Percentiles rank a stretch among this genome's conserved stretches.
phyloP scores from a whole-genome alignment of 1,140 invertebrate species.

The Brachionus paranguensis region DNA sequence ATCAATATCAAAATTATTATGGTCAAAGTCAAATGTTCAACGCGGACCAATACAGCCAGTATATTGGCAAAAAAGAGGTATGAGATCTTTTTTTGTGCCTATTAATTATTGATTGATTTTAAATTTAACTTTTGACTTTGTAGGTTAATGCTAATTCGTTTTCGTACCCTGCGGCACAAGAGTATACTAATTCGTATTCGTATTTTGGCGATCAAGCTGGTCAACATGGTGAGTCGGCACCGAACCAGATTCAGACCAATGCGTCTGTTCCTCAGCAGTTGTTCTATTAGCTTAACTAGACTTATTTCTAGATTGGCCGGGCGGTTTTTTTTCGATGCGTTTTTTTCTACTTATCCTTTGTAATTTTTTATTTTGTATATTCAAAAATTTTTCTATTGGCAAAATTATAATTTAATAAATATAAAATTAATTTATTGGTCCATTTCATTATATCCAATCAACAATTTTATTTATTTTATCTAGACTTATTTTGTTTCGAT shows the following conservation, averaged over 20 bases:
- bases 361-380: not conserved
- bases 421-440: not conserved
- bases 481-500: too few species aligned
- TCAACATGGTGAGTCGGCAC: not conserved
- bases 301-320: not conserved
- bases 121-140: not conserved
- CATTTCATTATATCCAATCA: not conserved
- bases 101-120: conserved; percentile 11
- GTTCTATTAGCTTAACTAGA: not conserved
- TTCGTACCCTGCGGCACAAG: not conserved
- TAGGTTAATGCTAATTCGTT: not conserved
- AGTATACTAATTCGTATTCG: not conserved
- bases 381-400: not conserved
- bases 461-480: too few species aligned
- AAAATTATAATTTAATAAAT: not conserved
- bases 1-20: conserved; percentile 34
- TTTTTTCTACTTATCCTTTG: not conserved
- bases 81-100: not conserved
- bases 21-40: conserved; percentile 8
- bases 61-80: not conserved
- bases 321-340: not conserved
- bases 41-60: not conserved
- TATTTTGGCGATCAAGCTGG: not conserved
- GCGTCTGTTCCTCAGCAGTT: not conserved
- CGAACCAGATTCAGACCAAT: not conserved